Percentiles rank a stretch among this genome's conserved stretches.
Conservation (phyloP, 2,113 vertebrate species). For the Bombycilla garrulus region DNA sequence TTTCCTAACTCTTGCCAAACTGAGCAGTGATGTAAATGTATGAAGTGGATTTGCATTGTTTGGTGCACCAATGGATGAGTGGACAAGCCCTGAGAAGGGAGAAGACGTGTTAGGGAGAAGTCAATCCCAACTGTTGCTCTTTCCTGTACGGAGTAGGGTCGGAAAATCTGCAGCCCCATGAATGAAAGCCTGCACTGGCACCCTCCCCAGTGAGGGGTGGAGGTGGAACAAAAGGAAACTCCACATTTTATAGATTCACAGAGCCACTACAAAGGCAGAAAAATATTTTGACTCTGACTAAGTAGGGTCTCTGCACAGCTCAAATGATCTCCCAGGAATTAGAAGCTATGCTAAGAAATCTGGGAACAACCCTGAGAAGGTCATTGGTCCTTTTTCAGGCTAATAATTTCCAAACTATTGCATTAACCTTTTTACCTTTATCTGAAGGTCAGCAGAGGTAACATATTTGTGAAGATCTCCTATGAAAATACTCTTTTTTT, state of each 20-base stretch:
- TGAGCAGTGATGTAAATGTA: neutral
- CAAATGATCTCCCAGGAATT: slow-evolving; percentile 46
- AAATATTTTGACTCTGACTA: slow-evolving; percentile 62
- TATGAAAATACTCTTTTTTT: slow-evolving; percentile 41
- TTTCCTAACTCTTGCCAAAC: neutral
- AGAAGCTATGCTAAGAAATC: slow-evolving; percentile 12
- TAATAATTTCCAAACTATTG: slow-evolving; percentile 44
- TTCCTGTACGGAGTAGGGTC: neutral
- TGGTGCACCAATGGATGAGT: neutral
- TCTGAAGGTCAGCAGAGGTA: slow-evolving; percentile 62
- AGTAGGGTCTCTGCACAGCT: neutral
- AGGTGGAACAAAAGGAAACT: slow-evolving; percentile 55
- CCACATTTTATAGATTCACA: neutral
- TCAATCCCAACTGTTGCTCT: neutral
- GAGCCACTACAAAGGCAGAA: slow-evolving; percentile 47
- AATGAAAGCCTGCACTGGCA: slow-evolving; percentile 24
- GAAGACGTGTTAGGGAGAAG: neutral
- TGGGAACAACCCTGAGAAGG: slow-evolving; percentile 12
- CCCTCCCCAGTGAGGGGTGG: slow-evolving; percentile 2
- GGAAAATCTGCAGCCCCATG: slow-evolving; percentile 37
- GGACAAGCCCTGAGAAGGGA: neutral
- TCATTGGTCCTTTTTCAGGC: neutral
- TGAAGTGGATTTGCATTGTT: neutral
- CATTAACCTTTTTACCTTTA: slow-evolving; percentile 58
- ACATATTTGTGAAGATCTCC: slow-evolving; percentile 34